phyloP scores from a whole-genome alignment of 2,797 vertebrate genomes.

The Enteromius mattozi region DNA sequence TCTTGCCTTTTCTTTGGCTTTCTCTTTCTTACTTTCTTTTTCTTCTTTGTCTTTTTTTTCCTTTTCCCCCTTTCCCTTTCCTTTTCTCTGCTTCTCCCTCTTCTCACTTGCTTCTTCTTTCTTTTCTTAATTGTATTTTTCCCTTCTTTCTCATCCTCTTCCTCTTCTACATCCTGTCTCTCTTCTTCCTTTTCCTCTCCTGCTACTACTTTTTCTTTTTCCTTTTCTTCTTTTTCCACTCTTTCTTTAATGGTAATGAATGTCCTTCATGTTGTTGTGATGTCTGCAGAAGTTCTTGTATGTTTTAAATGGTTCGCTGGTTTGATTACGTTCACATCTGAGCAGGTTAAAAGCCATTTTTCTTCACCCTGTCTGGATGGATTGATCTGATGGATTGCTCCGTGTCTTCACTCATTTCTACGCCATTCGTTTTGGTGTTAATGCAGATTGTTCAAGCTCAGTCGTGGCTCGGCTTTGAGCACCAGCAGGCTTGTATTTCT shows the following conservation, averaged over 20 bases:
- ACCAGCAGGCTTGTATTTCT: neutral
- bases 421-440: neutral
- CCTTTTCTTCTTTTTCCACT: neutral
- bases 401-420: slow-evolving; percentile 7
- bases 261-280: neutral
- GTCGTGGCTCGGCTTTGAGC: too few relatives aligned
- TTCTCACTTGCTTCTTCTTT: too few relatives aligned
- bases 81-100: neutral
- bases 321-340: neutral
- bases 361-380: neutral
- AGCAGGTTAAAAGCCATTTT: neutral
- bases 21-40: too few relatives aligned
- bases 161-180: too few relatives aligned
- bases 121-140: neutral
- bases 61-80: too few relatives aligned
- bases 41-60: too few relatives aligned
- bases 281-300: neutral
- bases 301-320: neutral
- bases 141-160: too few relatives aligned
- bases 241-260: neutral
- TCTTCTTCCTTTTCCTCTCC: neutral
- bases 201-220: neutral
- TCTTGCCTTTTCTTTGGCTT: too few relatives aligned
- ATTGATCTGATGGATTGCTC: slow-evolving; percentile 1
- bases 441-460: neutral